Conservation (phyloP, 2,888 invertebrate genomes). For the Troides oblongomaculatus region DNA sequence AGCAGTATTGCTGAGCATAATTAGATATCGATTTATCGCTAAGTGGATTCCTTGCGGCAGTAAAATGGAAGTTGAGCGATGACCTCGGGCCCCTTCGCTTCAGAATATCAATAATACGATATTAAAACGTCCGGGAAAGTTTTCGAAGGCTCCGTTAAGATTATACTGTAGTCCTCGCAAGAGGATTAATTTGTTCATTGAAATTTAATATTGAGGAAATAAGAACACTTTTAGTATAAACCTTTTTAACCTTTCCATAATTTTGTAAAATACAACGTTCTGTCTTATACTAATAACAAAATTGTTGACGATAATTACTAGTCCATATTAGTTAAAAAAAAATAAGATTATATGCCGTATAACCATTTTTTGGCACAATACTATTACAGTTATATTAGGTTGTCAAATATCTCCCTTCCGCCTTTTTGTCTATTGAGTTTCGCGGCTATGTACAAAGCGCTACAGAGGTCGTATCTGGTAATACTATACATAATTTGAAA, state of each 20-base stretch:
- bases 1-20: conserved; percentile 39
- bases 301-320: too few species aligned
- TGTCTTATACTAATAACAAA: background rate
- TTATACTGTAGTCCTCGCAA: conserved; percentile 53
- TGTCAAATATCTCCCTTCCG: too few species aligned
- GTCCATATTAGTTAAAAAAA: too few species aligned
- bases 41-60: conserved; percentile 56
- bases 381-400: too few species aligned
- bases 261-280: background rate
- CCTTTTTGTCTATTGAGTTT: too few species aligned
- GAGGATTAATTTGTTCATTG: conserved; percentile 44
- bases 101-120: conserved; percentile 64
- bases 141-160: conserved; percentile 57
- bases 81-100: conserved; percentile 49
- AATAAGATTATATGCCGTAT: too few species aligned
- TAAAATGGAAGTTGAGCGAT: conserved; percentile 46
- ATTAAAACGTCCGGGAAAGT: conserved; percentile 54
- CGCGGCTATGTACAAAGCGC: too few species aligned
- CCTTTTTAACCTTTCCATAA: background rate
- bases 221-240: conserved; percentile 9
- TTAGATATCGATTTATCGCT: conserved; percentile 52
- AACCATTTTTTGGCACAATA: too few species aligned
- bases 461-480: too few species aligned
- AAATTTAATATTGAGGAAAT: conserved; percentile 29
- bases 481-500: too few species aligned